Percentiles rank a stretch among this genome's conserved stretches.
phyloP scores from a whole-genome alignment of 2,888 invertebrate genomes.

The Trissoscelio sp. region DNA sequence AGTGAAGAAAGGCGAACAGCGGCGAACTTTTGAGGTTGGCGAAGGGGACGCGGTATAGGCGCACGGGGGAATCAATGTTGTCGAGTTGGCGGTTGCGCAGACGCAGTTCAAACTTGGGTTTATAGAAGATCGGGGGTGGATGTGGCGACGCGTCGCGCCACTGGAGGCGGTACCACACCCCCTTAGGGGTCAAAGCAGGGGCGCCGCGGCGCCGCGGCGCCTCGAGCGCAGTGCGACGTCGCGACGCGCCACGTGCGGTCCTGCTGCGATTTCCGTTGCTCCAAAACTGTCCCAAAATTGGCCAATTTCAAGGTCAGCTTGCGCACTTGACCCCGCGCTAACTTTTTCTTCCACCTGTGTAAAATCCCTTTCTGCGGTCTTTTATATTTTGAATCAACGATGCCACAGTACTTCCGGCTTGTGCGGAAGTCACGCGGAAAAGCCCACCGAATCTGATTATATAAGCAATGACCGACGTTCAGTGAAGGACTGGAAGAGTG shows the following conservation, averaged over 20 bases:
- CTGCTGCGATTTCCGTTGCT: constrained; percentile 72
- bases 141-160: constrained; percentile 76
- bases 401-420: background rate
- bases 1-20: constrained; percentile 11
- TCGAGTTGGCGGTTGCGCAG: constrained; percentile 2
- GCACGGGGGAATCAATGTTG: constrained; percentile 39
- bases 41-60: background rate
- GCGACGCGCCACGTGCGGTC: constrained; percentile 84
- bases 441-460: background rate
- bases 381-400: no score
- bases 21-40: background rate
- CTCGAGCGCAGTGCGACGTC: constrained; percentile 83
- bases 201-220: constrained; percentile 79
- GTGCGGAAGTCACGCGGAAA: constrained; percentile 17
- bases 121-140: constrained; percentile 67
- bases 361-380: no score
- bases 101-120: constrained; percentile 11
- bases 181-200: constrained; percentile 74
- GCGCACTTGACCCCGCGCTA: constrained; percentile 9
- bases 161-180: constrained; percentile 82
- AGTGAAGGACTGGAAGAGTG: constrained; percentile 17
- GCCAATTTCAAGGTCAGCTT: constrained; percentile 34
- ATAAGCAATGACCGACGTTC: background rate
- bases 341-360: no score
- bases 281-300: constrained; percentile 8